These are phyloP conservation scores for Danaus melanippus DNA, from an alignment of 1,140 invertebrate species.

Conservation along the genomic window DNA sequence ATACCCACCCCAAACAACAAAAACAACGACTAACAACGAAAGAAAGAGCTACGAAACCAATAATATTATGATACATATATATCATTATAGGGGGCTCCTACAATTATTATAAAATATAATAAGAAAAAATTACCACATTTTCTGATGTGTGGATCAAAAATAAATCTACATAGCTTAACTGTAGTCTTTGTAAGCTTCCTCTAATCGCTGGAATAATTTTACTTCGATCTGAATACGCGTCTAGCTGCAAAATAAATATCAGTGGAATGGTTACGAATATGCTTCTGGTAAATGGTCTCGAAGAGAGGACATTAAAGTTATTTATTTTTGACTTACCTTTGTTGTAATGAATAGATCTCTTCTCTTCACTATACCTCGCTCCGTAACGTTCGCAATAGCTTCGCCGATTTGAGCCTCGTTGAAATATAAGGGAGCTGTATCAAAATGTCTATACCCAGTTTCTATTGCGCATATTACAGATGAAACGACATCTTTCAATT, in stretches of 20 bases:
- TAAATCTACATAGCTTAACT: constrained; percentile 12
- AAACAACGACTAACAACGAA: too few relatives aligned
- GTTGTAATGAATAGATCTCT: constrained; percentile 12
- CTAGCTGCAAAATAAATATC: constrained; percentile 3
- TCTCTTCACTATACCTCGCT: constrained; percentile 2
- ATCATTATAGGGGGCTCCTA: too few relatives aligned
- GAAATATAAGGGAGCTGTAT: constrained; percentile 5
- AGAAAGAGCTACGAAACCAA: too few relatives aligned
- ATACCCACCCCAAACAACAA: too few relatives aligned
- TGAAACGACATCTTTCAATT: too few relatives aligned
- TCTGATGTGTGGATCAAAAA: constrained; percentile 2
- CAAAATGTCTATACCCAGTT: constrained; percentile 10
- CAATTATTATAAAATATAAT: too few relatives aligned
- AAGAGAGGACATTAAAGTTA: too few relatives aligned
- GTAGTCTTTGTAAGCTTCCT: not conserved
- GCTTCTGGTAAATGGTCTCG: too few relatives aligned
- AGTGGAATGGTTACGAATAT: too few relatives aligned
- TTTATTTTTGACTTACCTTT: constrained; percentile 3
- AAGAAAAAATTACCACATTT: constrained; percentile 4
- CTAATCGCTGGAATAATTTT: not conserved
- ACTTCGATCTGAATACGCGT: not conserved
- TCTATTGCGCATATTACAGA: constrained; percentile 11
- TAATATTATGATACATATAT: too few relatives aligned
- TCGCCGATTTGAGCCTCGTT: constrained; percentile 5
- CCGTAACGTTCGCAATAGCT: constrained; percentile 3